phyloP scores from a whole-genome alignment of 1,140 invertebrate species.

The Papilio xuthus region DNA sequence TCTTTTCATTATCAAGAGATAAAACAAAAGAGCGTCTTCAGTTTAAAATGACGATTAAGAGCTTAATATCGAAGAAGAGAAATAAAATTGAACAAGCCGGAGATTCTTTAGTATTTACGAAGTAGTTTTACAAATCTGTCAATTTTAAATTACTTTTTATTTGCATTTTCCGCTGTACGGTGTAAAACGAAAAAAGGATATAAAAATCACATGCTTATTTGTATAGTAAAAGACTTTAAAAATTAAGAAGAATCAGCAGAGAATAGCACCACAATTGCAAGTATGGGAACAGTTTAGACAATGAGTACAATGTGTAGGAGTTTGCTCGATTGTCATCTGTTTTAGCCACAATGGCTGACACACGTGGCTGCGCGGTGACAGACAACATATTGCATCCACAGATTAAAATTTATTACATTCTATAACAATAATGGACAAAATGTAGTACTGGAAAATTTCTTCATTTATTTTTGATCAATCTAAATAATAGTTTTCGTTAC shows the following conservation, averaged over 20 bases:
- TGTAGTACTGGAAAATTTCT: not conserved
- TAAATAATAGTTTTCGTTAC: not conserved
- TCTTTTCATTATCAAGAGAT: slow-evolving; percentile 25
- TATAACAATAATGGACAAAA: not conserved
- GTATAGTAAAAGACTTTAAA: not conserved
- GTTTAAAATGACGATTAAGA: slow-evolving; percentile 9
- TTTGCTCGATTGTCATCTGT: not conserved
- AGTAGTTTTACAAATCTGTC: not conserved
- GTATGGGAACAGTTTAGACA: not conserved
- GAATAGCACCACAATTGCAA: not conserved
- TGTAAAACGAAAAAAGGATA: too few species aligned
- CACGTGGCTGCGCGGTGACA: not conserved
- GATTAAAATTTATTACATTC: not conserved
- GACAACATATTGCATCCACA: not conserved
- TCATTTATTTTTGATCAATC: not conserved
- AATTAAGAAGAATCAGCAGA: not conserved
- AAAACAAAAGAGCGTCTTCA: slow-evolving; percentile 24
- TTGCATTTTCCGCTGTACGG: too few species aligned
- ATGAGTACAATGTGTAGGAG: too few species aligned
- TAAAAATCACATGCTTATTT: too few species aligned
- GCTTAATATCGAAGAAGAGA: slow-evolving; percentile 22
- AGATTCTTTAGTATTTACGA: not conserved
- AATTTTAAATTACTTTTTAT: not conserved
- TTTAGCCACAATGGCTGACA: not conserved
- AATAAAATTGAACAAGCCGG: not conserved